Evolutionary conservation across 2,113 vertebrate species (phyloP).

Genomic region (Gorsachius goisagi): DNA sequence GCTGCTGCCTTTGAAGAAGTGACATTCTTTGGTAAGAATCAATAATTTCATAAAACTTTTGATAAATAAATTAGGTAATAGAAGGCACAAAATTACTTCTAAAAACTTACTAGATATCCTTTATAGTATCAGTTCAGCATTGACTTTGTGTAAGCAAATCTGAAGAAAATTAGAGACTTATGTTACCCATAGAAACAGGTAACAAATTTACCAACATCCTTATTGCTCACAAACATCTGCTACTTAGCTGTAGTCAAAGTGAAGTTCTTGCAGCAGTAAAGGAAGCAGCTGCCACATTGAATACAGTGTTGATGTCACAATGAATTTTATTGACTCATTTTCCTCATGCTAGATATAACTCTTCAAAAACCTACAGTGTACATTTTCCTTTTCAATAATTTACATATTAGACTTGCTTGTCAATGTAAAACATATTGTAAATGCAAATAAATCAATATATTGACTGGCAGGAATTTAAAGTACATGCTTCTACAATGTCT

Average conservation of each 20-base stretch:
- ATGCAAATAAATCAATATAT: not conserved
- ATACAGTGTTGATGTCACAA: not conserved
- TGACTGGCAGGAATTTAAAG: not conserved
- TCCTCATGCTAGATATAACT: not conserved
- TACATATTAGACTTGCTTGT: not conserved
- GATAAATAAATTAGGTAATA: not conserved
- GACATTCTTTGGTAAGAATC: not conserved
- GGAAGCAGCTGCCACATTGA: slow-evolving; percentile 7
- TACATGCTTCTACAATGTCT: not conserved
- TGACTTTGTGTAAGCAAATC: not conserved
- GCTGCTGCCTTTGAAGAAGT: not conserved
- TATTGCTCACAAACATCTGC: slow-evolving; percentile 10
- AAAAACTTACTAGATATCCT: not conserved
- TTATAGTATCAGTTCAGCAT: not conserved
- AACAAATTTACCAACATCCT: not conserved
- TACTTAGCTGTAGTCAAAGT: not conserved
- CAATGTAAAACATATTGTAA: not conserved
- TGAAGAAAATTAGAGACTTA: not conserved
- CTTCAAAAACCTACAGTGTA: not conserved
- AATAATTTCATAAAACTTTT: not conserved
- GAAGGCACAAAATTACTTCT: not conserved
- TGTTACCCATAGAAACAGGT: not conserved
- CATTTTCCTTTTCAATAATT: not conserved
- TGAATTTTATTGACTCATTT: not conserved
- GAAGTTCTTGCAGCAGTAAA: not conserved